Conservation (phyloP, 2,113 vertebrate genomes). For the Sarotherodon lohbergeri region DNA sequence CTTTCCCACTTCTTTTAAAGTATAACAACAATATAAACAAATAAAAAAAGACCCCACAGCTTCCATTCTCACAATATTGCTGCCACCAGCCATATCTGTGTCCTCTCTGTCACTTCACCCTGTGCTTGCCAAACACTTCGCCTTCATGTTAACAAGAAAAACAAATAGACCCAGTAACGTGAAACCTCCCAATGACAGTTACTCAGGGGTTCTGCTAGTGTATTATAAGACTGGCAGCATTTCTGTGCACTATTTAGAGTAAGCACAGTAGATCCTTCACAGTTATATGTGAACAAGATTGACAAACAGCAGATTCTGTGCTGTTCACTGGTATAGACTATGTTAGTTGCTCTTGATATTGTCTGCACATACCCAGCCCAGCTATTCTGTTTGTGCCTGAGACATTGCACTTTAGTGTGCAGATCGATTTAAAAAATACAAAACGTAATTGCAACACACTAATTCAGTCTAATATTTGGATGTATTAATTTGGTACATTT, state of each 20-base stretch:
- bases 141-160: conserved; percentile 88
- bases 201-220: neutral
- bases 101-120: conserved; percentile 73
- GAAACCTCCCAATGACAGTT: conserved; percentile 89
- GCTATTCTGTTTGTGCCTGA: neutral
- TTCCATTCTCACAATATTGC: neutral
- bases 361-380: neutral
- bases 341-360: neutral
- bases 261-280: neutral
- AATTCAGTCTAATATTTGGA: neutral
- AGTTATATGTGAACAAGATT: neutral
- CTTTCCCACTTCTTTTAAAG: neutral
- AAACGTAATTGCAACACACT: neutral
- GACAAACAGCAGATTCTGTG: neutral
- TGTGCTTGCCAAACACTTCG: conserved; percentile 55
- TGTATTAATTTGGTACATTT: neutral
- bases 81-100: conserved; percentile 61
- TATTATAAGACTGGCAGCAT: neutral
- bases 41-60: neutral
- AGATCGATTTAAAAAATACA: neutral
- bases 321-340: neutral
- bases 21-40: neutral
- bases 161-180: conserved; percentile 90
- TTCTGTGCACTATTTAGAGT: neutral
- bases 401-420: neutral